Conservation (phyloP, 2,888 invertebrate genomes). For the Mycalesis mineus region DNA sequence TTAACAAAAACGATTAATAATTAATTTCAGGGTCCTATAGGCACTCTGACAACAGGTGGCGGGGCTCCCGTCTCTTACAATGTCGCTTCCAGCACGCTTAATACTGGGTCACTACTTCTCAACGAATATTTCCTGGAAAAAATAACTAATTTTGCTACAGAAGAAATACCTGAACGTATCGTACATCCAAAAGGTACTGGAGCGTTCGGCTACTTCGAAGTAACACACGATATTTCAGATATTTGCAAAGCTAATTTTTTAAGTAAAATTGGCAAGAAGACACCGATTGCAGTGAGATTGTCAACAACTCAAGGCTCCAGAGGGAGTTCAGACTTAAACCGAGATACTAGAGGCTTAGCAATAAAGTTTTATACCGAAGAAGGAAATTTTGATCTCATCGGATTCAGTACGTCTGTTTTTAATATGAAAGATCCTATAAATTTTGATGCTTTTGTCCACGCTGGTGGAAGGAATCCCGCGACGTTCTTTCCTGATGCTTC, state of each 20-base stretch:
- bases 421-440: conserved; percentile 88
- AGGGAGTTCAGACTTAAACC: conserved; percentile 90
- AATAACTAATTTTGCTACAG: neutral
- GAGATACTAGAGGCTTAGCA: conserved; percentile 93
- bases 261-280: conserved; percentile 83
- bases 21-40: neutral
- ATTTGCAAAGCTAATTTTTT: conserved; percentile 87
- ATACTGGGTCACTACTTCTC: neutral
- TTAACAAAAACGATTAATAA: too few relatives aligned
- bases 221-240: conserved; percentile 87
- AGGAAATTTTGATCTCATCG: conserved; percentile 94
- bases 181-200: neutral
- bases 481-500: conserved; percentile 53
- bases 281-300: conserved; percentile 86
- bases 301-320: conserved; percentile 89
- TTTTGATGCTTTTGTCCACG: conserved; percentile 86
- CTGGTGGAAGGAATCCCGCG: conserved; percentile 96
- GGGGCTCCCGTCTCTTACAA: neutral
- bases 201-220: conserved; percentile 88
- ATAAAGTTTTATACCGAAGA: conserved; percentile 94
- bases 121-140: neutral
- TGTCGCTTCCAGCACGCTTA: neutral
- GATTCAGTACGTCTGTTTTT: conserved; percentile 92
- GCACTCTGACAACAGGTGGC: neutral
- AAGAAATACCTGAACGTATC: neutral